phyloP scores from a whole-genome alignment of 1,140 invertebrate species.

The Diorhabda carinulata region DNA sequence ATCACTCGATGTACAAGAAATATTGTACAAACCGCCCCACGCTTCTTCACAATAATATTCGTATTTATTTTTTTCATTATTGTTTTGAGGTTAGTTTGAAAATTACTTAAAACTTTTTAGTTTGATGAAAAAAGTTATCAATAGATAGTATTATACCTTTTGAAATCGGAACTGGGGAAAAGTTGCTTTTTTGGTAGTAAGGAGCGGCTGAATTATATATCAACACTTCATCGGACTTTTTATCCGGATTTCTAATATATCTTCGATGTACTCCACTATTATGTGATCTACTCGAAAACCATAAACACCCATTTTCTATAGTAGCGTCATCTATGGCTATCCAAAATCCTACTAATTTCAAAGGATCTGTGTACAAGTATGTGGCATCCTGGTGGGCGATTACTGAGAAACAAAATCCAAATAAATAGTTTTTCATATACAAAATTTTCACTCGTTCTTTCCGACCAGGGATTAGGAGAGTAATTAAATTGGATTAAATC shows the following conservation, averaged over 20 bases:
- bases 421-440: too few species aligned
- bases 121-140: not conserved
- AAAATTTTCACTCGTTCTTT: too few species aligned
- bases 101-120: not conserved
- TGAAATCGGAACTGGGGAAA: conserved; percentile 72
- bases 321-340: conserved; percentile 91
- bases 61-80: not conserved
- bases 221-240: conserved; percentile 56
- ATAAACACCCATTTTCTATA: conserved; percentile 89
- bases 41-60: too few species aligned
- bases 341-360: conserved; percentile 83
- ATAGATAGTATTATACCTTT: conserved; percentile 62
- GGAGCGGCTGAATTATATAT: conserved; percentile 63
- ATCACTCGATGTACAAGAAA: not conserved
- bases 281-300: conserved; percentile 89
- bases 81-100: not conserved
- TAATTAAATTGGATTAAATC: too few species aligned
- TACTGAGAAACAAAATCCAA: conserved; percentile 54
- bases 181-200: conserved; percentile 71
- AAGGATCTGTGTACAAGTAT: conserved; percentile 78
- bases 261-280: conserved; percentile 71
- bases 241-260: conserved; percentile 68
- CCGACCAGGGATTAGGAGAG: too few species aligned
- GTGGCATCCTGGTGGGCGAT: conserved; percentile 82
- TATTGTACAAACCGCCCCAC: too few species aligned